Percentiles rank a stretch among this genome's conserved stretches.
Evolutionary conservation across 1,140 invertebrate species (phyloP).

Genomic region (Drosophila saltans): DNA sequence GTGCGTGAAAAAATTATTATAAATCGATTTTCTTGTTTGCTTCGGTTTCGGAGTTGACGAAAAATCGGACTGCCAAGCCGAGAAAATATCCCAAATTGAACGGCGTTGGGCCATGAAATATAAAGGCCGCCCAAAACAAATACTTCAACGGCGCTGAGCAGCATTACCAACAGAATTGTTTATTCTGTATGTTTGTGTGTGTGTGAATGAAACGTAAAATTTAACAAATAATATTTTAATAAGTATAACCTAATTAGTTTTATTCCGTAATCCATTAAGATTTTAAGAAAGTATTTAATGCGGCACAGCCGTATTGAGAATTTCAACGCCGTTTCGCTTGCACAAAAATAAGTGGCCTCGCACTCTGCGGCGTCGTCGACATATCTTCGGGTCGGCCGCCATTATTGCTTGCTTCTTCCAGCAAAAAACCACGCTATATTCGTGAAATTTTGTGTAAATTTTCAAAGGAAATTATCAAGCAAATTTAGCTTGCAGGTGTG

Average conservation of each 20-base stretch:
- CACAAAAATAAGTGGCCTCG: constrained; percentile 44
- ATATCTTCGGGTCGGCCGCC: constrained; percentile 73
- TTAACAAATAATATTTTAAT: constrained; percentile 5
- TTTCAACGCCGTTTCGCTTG: constrained; percentile 40
- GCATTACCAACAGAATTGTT: constrained; percentile 10
- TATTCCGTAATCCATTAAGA: not conserved
- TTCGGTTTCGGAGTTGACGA: constrained; percentile 47
- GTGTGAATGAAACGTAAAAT: constrained; percentile 14
- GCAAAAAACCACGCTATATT: constrained; percentile 81
- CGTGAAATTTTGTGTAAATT: constrained; percentile 71
- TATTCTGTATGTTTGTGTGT: constrained; percentile 6
- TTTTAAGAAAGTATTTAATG: constrained; percentile 21
- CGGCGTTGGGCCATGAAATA: constrained; percentile 31
- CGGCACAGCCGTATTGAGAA: constrained; percentile 19
- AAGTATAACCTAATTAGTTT: not conserved
- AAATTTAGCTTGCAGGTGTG: constrained; percentile 64
- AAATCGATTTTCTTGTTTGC: constrained; percentile 80
- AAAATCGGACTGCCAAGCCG: constrained; percentile 60
- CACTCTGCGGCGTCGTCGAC: constrained; percentile 59
- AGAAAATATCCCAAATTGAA: constrained; percentile 49
- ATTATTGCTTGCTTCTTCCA: constrained; percentile 71
- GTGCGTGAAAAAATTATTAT: constrained; percentile 77
- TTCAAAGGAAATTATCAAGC: constrained; percentile 71
- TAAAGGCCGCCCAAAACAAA: constrained; percentile 17
- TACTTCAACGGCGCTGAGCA: not conserved